These are phyloP conservation scores for Noctua fimbriata DNA, from an alignment of 2,888 invertebrate genomes.

Conservation along the genomic window DNA sequence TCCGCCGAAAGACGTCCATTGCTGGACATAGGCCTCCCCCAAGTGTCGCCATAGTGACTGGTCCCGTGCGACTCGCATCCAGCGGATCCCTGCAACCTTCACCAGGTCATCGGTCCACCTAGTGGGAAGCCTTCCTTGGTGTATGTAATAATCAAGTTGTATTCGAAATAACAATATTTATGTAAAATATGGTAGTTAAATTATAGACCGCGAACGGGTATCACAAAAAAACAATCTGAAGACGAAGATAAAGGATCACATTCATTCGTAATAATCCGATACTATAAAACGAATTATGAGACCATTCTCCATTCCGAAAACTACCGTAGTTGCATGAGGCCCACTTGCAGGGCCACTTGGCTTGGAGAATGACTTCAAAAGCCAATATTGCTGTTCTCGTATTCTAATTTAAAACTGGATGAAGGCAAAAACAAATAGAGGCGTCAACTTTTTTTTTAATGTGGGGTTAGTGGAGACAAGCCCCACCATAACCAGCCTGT, in stretches of 20 bases:
- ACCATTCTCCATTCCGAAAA: background rate
- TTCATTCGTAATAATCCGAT: background rate
- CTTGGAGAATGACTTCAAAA: background rate
- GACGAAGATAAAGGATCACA: background rate
- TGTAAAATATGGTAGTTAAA: background rate
- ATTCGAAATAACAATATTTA: background rate
- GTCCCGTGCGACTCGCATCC: no score
- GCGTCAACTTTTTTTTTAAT: background rate
- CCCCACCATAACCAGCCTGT: no score
- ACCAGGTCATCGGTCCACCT: no score
- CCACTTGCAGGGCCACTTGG: background rate
- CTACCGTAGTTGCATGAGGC: no score
- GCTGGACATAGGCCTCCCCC: no score
- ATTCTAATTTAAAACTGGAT: background rate
- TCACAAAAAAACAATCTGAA: background rate
- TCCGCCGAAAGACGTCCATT: no score
- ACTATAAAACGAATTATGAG: background rate
- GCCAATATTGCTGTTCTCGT: background rate
- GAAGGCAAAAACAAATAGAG: background rate
- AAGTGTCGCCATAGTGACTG: no score
- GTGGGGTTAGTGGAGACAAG: background rate
- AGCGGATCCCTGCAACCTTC: no score
- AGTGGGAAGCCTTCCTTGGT: no score
- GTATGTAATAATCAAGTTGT: background rate
- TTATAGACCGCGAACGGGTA: background rate